phyloP scores from a whole-genome alignment of 2,888 invertebrate species.

The Lochmaea capreae region DNA sequence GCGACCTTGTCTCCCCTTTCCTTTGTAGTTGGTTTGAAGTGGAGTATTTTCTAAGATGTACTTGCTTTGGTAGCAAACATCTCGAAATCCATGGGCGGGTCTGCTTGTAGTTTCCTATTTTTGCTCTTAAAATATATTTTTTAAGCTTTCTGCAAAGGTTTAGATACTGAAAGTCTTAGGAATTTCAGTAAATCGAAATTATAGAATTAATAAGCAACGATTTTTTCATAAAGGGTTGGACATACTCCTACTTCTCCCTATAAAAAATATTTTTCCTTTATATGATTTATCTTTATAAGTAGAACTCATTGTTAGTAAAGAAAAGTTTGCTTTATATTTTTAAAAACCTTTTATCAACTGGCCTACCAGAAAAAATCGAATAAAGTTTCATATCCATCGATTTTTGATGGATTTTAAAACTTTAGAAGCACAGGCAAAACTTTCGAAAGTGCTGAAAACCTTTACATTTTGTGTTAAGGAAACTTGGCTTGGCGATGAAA shows the following conservation, averaged over 20 bases:
- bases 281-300: too few relatives aligned
- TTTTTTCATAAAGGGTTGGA: too few relatives aligned
- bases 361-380: background rate
- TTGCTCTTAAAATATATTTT: too few relatives aligned
- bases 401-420: conserved; percentile 23
- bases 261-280: too few relatives aligned
- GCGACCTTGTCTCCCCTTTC: conserved; percentile 45
- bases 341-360: background rate
- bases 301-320: too few relatives aligned
- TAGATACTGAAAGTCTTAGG: too few relatives aligned
- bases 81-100: background rate
- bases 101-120: too few relatives aligned
- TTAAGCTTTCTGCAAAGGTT: too few relatives aligned
- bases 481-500: conserved; percentile 9
- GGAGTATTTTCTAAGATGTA: background rate
- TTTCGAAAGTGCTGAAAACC: conserved; percentile 20
- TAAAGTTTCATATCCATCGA: conserved; percentile 14
- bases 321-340: background rate
- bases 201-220: too few relatives aligned
- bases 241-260: too few relatives aligned
- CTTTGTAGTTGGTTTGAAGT: conserved; percentile 44
- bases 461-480: conserved; percentile 8
- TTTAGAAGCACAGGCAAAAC: conserved; percentile 8
- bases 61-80: conserved; percentile 21
- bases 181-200: too few relatives aligned